Conservation (phyloP, 2,888 invertebrate genomes). For the Saturnia japonica region DNA sequence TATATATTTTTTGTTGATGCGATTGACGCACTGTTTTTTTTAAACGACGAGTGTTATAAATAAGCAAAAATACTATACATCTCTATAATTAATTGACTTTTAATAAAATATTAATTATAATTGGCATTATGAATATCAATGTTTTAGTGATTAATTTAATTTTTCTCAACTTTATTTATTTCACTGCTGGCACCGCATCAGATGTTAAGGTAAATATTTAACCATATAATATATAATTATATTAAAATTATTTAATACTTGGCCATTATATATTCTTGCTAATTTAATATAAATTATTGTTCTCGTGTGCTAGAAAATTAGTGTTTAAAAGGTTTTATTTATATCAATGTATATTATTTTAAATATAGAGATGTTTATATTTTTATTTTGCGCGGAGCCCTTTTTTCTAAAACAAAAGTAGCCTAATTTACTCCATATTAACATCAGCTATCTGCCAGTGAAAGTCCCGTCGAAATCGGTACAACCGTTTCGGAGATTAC, state of each 20-base stretch:
- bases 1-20: constrained; percentile 45
- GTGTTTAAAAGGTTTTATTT: too few relatives aligned
- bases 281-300: not conserved
- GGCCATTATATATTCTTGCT: not conserved
- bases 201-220: constrained; percentile 65
- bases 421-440: too few relatives aligned
- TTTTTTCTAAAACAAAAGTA: too few relatives aligned
- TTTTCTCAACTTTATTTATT: constrained; percentile 62
- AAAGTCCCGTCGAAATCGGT: too few relatives aligned
- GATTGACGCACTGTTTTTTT: constrained; percentile 57
- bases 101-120: constrained; percentile 31
- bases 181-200: constrained; percentile 57
- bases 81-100: constrained; percentile 35
- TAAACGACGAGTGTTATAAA: constrained; percentile 59
- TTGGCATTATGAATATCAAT: constrained; percentile 68
- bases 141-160: constrained; percentile 62
- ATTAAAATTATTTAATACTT: not conserved
- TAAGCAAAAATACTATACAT: constrained; percentile 43
- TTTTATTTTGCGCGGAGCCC: not conserved
- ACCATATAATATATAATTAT: not conserved
- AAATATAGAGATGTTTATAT: not conserved
- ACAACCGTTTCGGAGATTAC: too few relatives aligned
- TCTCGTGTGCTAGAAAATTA: not conserved
- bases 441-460: too few relatives aligned
- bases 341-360: too few relatives aligned